phyloP scores from a whole-genome alignment of 2,888 invertebrate genomes.

The Nebria brevicollis region DNA sequence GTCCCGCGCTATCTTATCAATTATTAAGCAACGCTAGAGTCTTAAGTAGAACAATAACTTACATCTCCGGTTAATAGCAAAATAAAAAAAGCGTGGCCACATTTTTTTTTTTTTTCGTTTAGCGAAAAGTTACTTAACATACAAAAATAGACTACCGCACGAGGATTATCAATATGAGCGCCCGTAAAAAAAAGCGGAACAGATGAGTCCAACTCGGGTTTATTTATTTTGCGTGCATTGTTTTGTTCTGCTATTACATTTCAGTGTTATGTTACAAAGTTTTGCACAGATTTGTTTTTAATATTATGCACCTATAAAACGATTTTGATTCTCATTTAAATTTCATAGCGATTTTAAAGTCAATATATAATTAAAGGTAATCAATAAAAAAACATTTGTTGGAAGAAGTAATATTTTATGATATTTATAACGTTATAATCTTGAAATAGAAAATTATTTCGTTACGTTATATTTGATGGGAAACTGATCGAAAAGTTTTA shows the following conservation, averaged over 20 bases:
- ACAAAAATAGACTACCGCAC: not conserved
- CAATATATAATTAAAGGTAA: too few relatives aligned
- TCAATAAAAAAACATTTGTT: too few relatives aligned
- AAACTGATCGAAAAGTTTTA: not conserved
- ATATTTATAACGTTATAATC: too few relatives aligned
- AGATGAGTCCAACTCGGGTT: slow-evolving; percentile 13
- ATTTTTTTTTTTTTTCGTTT: not conserved
- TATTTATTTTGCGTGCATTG: not conserved
- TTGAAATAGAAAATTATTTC: too few relatives aligned
- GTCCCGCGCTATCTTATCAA: slow-evolving; percentile 60
- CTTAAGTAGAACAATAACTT: slow-evolving; percentile 63
- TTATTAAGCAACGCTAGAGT: slow-evolving; percentile 61
- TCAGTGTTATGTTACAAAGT: not conserved
- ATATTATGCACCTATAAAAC: not conserved
- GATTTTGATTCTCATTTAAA: not conserved
- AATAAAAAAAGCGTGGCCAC: slow-evolving; percentile 56
- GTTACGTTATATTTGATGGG: not conserved
- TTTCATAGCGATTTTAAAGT: too few relatives aligned
- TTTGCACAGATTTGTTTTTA: not conserved
- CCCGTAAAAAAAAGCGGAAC: slow-evolving; percentile 8
- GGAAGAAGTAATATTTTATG: too few relatives aligned
- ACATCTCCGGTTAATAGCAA: slow-evolving; percentile 59
- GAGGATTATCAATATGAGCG: slow-evolving; percentile 1
- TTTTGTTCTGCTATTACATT: not conserved
- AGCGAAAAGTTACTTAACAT: not conserved